Conservation (phyloP, 2,113 vertebrate genomes). For the Phrynocephalus versicolor region DNA sequence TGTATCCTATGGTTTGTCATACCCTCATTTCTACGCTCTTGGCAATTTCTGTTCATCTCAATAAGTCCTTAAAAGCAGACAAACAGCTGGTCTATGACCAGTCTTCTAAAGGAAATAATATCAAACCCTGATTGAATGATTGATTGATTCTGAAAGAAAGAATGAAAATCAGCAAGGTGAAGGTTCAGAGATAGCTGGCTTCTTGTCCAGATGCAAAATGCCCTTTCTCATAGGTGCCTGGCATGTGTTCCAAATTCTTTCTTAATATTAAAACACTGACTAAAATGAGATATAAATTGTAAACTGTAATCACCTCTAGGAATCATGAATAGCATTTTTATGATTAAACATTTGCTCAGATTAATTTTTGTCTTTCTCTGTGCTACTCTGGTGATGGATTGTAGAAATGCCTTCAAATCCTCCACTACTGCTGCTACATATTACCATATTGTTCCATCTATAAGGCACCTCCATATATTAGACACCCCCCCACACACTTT, state of each 20-base stretch:
- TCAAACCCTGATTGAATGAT: background rate
- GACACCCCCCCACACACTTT: no score
- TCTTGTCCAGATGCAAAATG: constrained; percentile 1
- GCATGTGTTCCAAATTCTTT: background rate
- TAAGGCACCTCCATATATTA: no score
- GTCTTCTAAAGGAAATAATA: background rate
- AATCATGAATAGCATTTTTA: background rate
- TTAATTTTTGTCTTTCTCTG: background rate
- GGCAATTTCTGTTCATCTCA: constrained; percentile 46
- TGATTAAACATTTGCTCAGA: background rate
- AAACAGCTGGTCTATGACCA: constrained; percentile 42
- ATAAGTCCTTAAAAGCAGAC: constrained; percentile 46
- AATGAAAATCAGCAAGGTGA: constrained; percentile 4
- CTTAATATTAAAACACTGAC: background rate
- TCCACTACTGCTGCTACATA: background rate
- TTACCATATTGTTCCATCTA: no score
- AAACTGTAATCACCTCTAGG: background rate
- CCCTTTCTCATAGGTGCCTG: background rate
- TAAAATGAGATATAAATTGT: background rate
- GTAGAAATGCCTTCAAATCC: background rate
- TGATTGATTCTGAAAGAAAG: background rate
- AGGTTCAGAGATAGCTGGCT: constrained; percentile 18
- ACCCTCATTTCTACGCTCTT: constrained; percentile 32
- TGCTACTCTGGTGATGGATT: background rate
- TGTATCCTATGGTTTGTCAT: constrained; percentile 45